phyloP scores from a whole-genome alignment of 2,113 vertebrate genomes.

The Callaeas wilsoni region DNA sequence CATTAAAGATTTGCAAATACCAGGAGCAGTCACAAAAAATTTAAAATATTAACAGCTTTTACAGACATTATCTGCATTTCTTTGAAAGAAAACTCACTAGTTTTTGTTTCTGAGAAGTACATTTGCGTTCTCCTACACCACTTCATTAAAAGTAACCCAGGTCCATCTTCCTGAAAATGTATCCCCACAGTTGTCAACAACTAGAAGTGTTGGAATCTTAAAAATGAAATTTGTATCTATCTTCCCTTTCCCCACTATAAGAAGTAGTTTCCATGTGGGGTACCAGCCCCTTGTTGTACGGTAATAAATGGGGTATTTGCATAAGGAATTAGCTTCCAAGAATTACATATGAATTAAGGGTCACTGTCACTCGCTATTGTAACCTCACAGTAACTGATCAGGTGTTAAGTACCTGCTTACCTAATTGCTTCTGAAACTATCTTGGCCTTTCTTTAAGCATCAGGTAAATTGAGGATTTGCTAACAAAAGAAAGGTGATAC shows the following conservation, averaged over 20 bases:
- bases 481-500: conserved; percentile 41
- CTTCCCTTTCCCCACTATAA: neutral
- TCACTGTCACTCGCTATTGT: conserved; percentile 51
- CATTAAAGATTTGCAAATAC: neutral
- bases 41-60: neutral
- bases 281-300: neutral
- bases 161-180: neutral
- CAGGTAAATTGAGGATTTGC: conserved; percentile 69
- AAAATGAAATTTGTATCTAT: neutral
- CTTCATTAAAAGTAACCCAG: conserved; percentile 14
- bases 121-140: conserved; percentile 40
- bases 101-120: conserved; percentile 39
- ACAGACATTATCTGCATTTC: conserved; percentile 39
- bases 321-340: conserved; percentile 69
- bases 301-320: conserved; percentile 63
- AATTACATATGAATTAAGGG: conserved; percentile 69
- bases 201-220: conserved; percentile 1
- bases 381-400: conserved; percentile 60
- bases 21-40: neutral
- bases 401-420: conserved; percentile 73
- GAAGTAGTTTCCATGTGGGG: conserved; percentile 1
- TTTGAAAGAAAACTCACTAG: conserved; percentile 31
- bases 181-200: conserved; percentile 7
- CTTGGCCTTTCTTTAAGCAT: conserved; percentile 29
- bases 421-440: conserved; percentile 73